phyloP scores from a whole-genome alignment of 2,888 invertebrate species.

The Zaprionus lineosus region DNA sequence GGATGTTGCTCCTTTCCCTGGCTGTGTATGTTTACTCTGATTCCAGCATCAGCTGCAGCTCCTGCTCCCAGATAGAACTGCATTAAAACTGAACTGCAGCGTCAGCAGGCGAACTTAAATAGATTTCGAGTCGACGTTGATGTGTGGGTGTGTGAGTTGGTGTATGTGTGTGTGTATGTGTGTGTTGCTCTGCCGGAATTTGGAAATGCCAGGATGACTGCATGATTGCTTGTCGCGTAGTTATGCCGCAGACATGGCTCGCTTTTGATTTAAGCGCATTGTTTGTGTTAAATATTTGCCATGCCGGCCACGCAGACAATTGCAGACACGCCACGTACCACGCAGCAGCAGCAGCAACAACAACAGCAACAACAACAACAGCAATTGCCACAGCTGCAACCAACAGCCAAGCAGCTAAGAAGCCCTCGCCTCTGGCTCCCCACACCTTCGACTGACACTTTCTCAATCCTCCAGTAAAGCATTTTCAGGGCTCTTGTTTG shows the following conservation, averaged over 20 bases:
- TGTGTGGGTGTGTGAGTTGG: slow-evolving; percentile 1
- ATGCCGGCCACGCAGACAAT: slow-evolving; percentile 74
- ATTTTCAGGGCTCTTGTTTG: slow-evolving; percentile 57
- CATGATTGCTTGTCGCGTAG: slow-evolving; percentile 49
- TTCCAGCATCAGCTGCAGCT: no score
- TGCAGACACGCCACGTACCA: slow-evolving; percentile 61
- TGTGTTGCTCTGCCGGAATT: slow-evolving; percentile 1
- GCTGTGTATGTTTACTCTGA: neutral
- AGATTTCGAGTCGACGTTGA: slow-evolving; percentile 38
- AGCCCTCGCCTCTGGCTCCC: neutral
- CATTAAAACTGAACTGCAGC: slow-evolving; percentile 48
- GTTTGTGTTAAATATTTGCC: slow-evolving; percentile 75
- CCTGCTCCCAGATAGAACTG: slow-evolving; percentile 14
- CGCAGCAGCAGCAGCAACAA: slow-evolving; percentile 64
- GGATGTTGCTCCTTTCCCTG: neutral
- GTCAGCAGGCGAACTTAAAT: slow-evolving; percentile 60
- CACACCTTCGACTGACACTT: no score
- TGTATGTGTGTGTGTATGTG: neutral
- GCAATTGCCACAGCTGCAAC: slow-evolving; percentile 68
- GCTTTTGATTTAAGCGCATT: slow-evolving; percentile 77
- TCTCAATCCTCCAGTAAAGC: neutral
- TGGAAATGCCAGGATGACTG: slow-evolving; percentile 2
- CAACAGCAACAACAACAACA: slow-evolving; percentile 24
- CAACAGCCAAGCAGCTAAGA: slow-evolving; percentile 33
- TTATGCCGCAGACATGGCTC: slow-evolving; percentile 69